A percentile compares a stretch with the other conserved stretches of the same genome.
phyloP scores from a whole-genome alignment of 2,888 invertebrate genomes.

The Caradrina clavipalpis region DNA sequence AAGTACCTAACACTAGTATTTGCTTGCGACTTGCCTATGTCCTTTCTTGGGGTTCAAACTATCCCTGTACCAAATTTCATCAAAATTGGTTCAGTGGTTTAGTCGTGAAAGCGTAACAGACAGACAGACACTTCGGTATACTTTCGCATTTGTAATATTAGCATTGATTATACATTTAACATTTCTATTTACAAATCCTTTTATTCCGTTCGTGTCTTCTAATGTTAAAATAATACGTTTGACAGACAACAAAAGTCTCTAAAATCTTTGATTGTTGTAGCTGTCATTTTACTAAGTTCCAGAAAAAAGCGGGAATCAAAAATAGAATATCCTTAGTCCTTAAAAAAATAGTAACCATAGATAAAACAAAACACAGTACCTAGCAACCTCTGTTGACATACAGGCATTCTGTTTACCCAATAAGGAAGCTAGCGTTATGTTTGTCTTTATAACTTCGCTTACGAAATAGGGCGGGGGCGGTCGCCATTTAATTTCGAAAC shows the following conservation, averaged over 20 bases:
- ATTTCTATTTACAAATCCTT: no score
- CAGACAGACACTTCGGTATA: no score
- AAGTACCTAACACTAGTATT: no score
- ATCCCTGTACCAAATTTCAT: no score
- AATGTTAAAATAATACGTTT: no score
- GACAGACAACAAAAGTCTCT: background rate
- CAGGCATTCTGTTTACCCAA: slow-evolving; percentile 47
- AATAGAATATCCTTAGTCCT: background rate
- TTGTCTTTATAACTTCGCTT: slow-evolving; percentile 45
- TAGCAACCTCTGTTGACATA: slow-evolving; percentile 39
- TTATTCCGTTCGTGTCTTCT: no score
- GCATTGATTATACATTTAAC: no score
- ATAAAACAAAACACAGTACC: slow-evolving; percentile 20
- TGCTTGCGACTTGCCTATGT: no score
- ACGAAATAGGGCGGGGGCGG: slow-evolving; percentile 21
- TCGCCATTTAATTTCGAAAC: slow-evolving; percentile 22
- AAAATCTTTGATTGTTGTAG: background rate
- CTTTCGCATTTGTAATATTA: no score
- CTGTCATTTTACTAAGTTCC: background rate
- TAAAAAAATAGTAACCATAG: slow-evolving; percentile 16
- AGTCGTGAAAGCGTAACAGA: no score
- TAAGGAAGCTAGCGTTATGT: slow-evolving; percentile 44
- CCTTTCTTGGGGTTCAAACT: no score
- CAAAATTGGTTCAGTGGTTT: no score
- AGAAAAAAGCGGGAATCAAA: background rate